phyloP scores from a whole-genome alignment of 2,888 invertebrate genomes.

The Troides helena region DNA sequence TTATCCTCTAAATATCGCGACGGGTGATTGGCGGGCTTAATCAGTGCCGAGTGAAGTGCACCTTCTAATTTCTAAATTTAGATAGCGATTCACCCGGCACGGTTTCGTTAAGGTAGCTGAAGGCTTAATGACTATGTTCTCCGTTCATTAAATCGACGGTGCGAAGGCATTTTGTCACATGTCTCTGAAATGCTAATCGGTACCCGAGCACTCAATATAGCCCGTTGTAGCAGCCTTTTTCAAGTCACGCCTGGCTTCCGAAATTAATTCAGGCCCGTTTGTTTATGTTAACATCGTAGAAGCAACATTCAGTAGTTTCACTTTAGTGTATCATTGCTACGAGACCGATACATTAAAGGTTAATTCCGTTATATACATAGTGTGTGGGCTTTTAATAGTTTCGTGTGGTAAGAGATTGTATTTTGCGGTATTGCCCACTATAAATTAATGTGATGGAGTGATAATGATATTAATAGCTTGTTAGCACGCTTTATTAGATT shows the following conservation, averaged over 20 bases:
- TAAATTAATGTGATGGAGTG: background rate
- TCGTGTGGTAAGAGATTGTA: background rate
- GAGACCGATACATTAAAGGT: background rate
- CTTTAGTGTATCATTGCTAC: background rate
- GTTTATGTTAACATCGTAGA: constrained; percentile 53
- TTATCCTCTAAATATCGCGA: constrained; percentile 31
- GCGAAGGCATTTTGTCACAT: constrained; percentile 63
- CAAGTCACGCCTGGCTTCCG: constrained; percentile 45
- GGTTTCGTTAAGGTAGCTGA: constrained; percentile 48
- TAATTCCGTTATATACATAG: background rate
- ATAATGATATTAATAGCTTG: background rate
- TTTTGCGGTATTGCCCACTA: background rate
- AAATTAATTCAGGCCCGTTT: constrained; percentile 59
- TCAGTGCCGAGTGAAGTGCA: constrained; percentile 55
- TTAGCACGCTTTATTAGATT: background rate
- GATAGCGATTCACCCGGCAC: constrained; percentile 44
- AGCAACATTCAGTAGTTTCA: constrained; percentile 15
- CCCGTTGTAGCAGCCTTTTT: constrained; percentile 59
- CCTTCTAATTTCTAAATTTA: constrained; percentile 64
- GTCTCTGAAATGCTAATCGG: constrained; percentile 77
- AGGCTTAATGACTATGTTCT: constrained; percentile 71
- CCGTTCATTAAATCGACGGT: constrained; percentile 68
- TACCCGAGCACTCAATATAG: constrained; percentile 70
- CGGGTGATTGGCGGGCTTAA: constrained; percentile 42
- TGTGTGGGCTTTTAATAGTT: background rate